Percentiles rank a stretch among this genome's conserved stretches.
Conservation (phyloP, 2,113 vertebrate genomes). For the Zosterops japonicus region DNA sequence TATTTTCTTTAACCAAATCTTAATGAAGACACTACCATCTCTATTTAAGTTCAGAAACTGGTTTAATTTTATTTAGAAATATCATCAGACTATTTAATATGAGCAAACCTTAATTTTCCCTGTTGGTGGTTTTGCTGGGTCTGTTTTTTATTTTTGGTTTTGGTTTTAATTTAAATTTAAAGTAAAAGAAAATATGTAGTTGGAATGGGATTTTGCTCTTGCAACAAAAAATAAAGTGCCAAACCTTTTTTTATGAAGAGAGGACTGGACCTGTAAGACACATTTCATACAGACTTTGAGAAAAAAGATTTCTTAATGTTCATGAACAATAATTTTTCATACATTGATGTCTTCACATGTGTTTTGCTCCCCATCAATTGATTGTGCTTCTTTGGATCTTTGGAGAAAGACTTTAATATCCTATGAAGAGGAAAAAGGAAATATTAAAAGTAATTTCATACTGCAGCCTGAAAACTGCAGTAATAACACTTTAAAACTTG, state of each 20-base stretch:
- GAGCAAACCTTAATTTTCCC: neutral
- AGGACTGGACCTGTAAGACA: neutral
- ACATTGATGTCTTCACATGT: neutral
- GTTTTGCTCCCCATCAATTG: neutral
- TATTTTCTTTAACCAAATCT: slow-evolving; percentile 14
- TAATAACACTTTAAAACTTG: neutral
- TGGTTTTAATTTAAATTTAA: neutral
- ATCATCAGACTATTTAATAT: neutral
- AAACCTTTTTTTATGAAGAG: neutral
- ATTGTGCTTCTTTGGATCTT: slow-evolving; percentile 4
- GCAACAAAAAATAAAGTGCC: neutral
- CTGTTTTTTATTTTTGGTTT: neutral
- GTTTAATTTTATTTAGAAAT: neutral
- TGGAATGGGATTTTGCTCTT: neutral
- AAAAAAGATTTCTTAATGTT: neutral
- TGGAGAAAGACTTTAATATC: slow-evolving; percentile 66
- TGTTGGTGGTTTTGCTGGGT: neutral
- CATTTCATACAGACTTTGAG: neutral
- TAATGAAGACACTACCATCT: neutral
- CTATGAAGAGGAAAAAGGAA: slow-evolving; percentile 57
- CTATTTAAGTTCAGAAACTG: neutral
- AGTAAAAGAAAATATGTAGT: neutral
- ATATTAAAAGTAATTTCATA: neutral
- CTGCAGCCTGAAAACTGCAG: neutral
- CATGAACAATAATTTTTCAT: neutral